Conservation (phyloP, 1,140 invertebrate species). For the Drosophila kurseongensis region DNA sequence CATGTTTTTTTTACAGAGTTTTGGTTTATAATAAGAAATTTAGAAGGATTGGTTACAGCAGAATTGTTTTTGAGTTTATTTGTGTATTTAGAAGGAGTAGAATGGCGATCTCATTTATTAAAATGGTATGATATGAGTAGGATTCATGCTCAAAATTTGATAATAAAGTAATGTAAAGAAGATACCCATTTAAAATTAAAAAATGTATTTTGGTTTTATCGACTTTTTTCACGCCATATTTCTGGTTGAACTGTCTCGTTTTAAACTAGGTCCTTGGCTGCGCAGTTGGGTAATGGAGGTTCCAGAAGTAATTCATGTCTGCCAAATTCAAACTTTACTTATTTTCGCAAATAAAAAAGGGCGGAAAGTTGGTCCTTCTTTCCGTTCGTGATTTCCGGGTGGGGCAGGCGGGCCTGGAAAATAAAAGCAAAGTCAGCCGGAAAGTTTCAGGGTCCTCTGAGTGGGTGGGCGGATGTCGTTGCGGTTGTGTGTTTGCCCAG, state of each 20-base stretch:
- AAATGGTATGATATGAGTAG: too few relatives aligned
- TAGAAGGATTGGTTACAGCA: too few relatives aligned
- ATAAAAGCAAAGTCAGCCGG: constrained; percentile 63
- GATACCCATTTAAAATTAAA: too few relatives aligned
- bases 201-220: too few relatives aligned
- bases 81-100: too few relatives aligned
- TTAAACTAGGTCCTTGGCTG: neutral
- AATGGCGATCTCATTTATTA: too few relatives aligned
- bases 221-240: neutral
- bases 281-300: neutral
- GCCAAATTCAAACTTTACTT: constrained; percentile 81
- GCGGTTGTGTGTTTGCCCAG: constrained; percentile 46
- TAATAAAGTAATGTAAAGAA: too few relatives aligned
- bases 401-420: constrained; percentile 25
- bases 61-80: too few relatives aligned
- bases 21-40: too few relatives aligned
- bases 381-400: constrained; percentile 41
- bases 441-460: constrained; percentile 53
- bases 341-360: constrained; percentile 51
- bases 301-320: constrained; percentile 64
- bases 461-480: constrained; percentile 67
- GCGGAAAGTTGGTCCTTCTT: constrained; percentile 38
- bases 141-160: too few relatives aligned
- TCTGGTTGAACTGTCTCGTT: neutral
- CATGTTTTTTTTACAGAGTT: too few relatives aligned